Base-by-base conservation (phyloP, 2,888 invertebrate genomes). In the Apamea anceps region DNA sequence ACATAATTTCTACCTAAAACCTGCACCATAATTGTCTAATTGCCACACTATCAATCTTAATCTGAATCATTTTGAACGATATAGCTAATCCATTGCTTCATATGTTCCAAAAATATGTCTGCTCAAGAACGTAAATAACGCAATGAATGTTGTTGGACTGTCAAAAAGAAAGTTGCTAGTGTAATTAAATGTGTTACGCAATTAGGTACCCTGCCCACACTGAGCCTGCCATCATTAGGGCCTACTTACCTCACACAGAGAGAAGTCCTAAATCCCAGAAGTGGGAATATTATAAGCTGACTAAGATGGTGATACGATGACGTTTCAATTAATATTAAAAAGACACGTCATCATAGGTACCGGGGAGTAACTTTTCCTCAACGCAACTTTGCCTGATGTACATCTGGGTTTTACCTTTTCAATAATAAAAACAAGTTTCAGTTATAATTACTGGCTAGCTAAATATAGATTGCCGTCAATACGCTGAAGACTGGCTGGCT, bases 281-380 rank as follows among this genome's bases (percentile, higher is more conserved):
- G 8, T 0, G 37, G 15, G 37, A 25, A 66, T 4, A 15, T 25
- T 25, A 25, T 7, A 3, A 2, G 13, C 66, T 37, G 37, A 13
- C 7, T 60, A n/a, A 25, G 25, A 4, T 57, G n/a, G 6, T 60
- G n/a, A n/a, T 13, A 51, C 5, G 48, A 5, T 45, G 45, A 45
- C 57, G 13, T 7, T 62, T 15, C 15, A 28, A 28, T 62, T n/a
- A 18, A 28, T 18, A 28, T 8, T 28, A 60, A n/a, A 60, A 13
- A 10, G 3, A 28, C 28, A 62, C 62, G 62, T 71, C 57, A 71
- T 71, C 25, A 0, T 5, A 10, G 15, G 21, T 45, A 68, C 51
- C 10, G 77, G 77, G 68, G 21, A 65, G 1, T 77, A 76, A 48
- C 25, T 76, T 81, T 82, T 76, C 82, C 80, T 80, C 32, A 65